Base-by-base conservation (phyloP, 2,113 vertebrate genomes). In the Patagioenas fasciata region DNA sequence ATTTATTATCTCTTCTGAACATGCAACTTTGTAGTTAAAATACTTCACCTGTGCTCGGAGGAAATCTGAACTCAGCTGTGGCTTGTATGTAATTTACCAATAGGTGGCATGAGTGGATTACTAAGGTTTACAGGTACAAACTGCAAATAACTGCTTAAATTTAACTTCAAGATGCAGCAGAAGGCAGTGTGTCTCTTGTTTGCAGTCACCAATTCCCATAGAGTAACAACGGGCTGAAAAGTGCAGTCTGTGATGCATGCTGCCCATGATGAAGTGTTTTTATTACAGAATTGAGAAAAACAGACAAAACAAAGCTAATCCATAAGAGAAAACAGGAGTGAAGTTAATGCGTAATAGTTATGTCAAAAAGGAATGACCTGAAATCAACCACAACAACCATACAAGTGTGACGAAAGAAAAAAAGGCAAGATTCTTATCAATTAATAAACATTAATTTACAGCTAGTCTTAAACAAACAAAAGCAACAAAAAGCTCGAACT, bases 61-160 rank as follows among this genome's bases (percentile, higher is more conserved):
- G 70, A 20, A 81, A 23, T 6, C 26, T 20, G 36, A 64, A 32
- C 51, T 87, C 5, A 11, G 44, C 44, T 47, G 53, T 21, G 88
- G 69, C 38, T 95, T 53, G 0, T 50, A 16, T 11, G 53, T 34
- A 5, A 4, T 65, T 86, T 96, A 86, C 94, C 97, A 90, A 92
- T 96, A 97, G 97, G 93, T 97, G 97, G 97, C 97, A 95, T 74
- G 74, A 97, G 95, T 72, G 95, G 73, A 90, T 96, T 97, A n/a
- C 84, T 25, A 51, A 96, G 95, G 25, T 47, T 21, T 62, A 9
- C 85, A 91, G 85, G 77, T 77, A 21, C 44, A 21, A 51, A 13
- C 26, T 70, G 71, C 42, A 5, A 70, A 70, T 10, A 53, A 38
- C 48, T 0, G 1, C 40, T 79, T 2, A 15, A 1, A 25, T 53